Evolutionary conservation across 2,797 vertebrate genomes (phyloP).

Genomic region (Yasuhikotakia modesta): DNA sequence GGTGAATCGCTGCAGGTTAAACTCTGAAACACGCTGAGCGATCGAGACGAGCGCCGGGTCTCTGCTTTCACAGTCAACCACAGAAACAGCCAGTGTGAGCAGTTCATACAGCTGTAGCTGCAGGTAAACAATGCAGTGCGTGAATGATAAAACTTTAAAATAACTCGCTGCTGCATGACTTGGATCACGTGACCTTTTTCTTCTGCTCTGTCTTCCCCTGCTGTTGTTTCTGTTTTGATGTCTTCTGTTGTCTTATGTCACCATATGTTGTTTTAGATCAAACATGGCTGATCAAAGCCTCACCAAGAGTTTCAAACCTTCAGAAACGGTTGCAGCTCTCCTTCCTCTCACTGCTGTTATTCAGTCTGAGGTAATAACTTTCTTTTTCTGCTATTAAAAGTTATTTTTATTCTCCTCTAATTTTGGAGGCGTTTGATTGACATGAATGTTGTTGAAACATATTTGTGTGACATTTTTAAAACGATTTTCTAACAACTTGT

Average conservation of each 20-base stretch:
- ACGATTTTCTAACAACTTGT: too few species aligned
- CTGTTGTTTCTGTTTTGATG: background rate
- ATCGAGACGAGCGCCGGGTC: constrained; percentile 1
- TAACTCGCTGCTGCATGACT: background rate
- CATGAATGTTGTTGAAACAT: too few species aligned
- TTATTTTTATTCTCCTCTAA: too few species aligned
- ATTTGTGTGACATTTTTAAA: too few species aligned
- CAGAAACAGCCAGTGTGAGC: background rate
- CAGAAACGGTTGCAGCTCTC: too few species aligned
- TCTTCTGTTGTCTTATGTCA: too few species aligned
- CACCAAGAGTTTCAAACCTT: background rate
- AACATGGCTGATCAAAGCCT: constrained; percentile 8
- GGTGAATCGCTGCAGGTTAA: constrained; percentile 26
- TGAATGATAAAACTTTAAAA: constrained; percentile 10
- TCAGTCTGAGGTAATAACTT: too few species aligned
- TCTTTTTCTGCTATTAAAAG: too few species aligned
- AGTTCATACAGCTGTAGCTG: constrained; percentile 20
- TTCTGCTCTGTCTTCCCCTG: background rate
- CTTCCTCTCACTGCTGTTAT: too few species aligned
- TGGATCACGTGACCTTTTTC: background rate
- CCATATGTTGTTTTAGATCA: background rate
- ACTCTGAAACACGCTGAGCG: constrained; percentile 30
- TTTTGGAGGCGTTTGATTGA: too few species aligned
- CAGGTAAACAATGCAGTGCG: background rate
- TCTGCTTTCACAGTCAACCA: background rate